Percentiles rank a stretch among this genome's conserved stretches.
phyloP scores from a whole-genome alignment of 2,113 vertebrate species.

The Hydrolagus affinis region DNA sequence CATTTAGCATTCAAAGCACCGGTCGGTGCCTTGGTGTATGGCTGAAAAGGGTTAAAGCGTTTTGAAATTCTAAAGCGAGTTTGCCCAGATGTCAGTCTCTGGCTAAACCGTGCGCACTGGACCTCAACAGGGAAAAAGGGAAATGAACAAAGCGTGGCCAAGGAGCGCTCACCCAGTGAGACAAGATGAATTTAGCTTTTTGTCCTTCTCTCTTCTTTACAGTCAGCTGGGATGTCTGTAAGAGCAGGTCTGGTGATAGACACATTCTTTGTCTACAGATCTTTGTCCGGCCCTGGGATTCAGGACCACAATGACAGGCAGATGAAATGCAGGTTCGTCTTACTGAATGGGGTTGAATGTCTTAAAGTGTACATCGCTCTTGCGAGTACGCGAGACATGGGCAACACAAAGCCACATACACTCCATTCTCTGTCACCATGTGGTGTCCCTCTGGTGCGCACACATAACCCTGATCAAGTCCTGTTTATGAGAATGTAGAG shows the following conservation, averaged over 20 bases:
- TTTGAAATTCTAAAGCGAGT: constrained; percentile 19
- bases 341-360: constrained; percentile 27
- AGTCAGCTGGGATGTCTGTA: constrained; percentile 25
- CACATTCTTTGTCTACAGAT: constrained; percentile 26
- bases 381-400: background rate
- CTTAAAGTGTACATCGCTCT: constrained; percentile 19
- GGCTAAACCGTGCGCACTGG: constrained; percentile 28
- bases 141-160: constrained; percentile 25
- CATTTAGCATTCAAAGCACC: constrained; percentile 4
- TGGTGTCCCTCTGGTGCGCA: background rate
- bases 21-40: background rate
- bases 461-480: background rate
- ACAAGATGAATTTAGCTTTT: constrained; percentile 31
- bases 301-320: background rate
- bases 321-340: constrained; percentile 31
- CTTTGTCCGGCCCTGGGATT: constrained; percentile 16
- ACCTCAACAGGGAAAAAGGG: constrained; percentile 29
- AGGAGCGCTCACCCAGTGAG: constrained; percentile 25
- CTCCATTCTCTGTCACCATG: background rate
- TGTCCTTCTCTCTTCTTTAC: constrained; percentile 18
- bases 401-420: background rate
- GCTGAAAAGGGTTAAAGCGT: constrained; percentile 30
- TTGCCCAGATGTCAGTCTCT: constrained; percentile 27
- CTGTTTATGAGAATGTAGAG: background rate
- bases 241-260: constrained; percentile 27